Percentiles rank a stretch among this genome's conserved stretches.
phyloP scores from a whole-genome alignment of 2,888 invertebrate species.

The Tiphia femorata region DNA sequence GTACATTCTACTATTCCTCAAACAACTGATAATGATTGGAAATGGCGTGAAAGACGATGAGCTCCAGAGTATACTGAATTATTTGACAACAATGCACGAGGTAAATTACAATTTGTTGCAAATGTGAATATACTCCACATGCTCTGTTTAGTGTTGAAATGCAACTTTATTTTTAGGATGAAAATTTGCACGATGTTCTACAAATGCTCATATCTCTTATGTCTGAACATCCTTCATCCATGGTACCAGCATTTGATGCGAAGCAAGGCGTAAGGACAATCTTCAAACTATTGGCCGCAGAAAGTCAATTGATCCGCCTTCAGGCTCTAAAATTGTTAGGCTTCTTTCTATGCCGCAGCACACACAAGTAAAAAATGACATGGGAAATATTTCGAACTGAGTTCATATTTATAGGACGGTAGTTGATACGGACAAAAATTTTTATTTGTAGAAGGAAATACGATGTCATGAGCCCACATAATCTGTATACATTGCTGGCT shows the following conservation, averaged over 20 bases:
- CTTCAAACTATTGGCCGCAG: slow-evolving; percentile 95
- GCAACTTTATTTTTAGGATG: slow-evolving; percentile 80
- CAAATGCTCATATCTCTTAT: slow-evolving; percentile 97
- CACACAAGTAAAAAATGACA: slow-evolving; percentile 83
- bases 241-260: slow-evolving; percentile 99
- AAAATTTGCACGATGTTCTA: slow-evolving; percentile 97
- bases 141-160: background rate
- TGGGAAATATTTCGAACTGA: too few species aligned
- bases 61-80: slow-evolving; percentile 97
- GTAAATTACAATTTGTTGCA: slow-evolving; percentile 71
- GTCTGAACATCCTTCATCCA: slow-evolving; percentile 98
- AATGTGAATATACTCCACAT: background rate
- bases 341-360: slow-evolving; percentile 97
- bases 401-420: slow-evolving; percentile 14
- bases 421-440: background rate
- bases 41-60: slow-evolving; percentile 99
- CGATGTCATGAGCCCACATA: slow-evolving; percentile 99
- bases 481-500: slow-evolving; percentile 96
- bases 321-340: slow-evolving; percentile 97
- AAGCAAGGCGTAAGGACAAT: slow-evolving; percentile 97
- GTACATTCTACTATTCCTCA: slow-evolving; percentile 94
- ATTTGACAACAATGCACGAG: slow-evolving; percentile 97
- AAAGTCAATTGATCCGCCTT: slow-evolving; percentile 94
- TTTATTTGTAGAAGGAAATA: slow-evolving; percentile 87
- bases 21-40: slow-evolving; percentile 96